Evolutionary conservation across 2,797 vertebrate genomes (phyloP).

Genomic region (Erethizon dorsatum): DNA sequence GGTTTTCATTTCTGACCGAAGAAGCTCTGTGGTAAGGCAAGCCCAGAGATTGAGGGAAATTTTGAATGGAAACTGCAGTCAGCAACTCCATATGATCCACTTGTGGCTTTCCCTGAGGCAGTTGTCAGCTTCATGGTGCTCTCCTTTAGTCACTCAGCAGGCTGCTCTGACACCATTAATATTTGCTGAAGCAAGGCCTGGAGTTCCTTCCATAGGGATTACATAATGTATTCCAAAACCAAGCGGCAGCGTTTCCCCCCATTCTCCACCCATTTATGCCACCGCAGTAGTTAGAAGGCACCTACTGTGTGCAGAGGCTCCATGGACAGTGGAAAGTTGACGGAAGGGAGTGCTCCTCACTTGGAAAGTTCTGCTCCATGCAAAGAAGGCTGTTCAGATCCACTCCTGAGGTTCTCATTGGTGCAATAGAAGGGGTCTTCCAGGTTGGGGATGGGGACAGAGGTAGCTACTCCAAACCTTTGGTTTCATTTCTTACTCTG

Average conservation of each 20-base stretch:
- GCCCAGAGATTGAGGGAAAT: constrained; percentile 51
- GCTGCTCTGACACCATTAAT: constrained; percentile 67
- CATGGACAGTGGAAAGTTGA: not conserved
- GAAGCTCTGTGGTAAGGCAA: constrained; percentile 25
- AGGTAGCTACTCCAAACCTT: constrained; percentile 22
- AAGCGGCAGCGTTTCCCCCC: constrained; percentile 9
- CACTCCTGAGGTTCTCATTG: not conserved
- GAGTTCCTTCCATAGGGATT: constrained; percentile 63
- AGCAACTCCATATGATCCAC: constrained; percentile 48
- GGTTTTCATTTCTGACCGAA: constrained; percentile 57
- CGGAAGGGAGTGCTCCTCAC: not conserved
- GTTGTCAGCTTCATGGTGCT: constrained; percentile 54
- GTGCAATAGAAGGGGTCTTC: not conserved
- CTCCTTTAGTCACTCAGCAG: constrained; percentile 20
- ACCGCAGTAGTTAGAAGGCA: not conserved
- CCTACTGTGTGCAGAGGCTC: constrained; percentile 39
- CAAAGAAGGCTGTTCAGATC: not conserved
- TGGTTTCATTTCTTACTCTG: not conserved
- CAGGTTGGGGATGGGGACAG: not conserved
- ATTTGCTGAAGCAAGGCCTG: constrained; percentile 77
- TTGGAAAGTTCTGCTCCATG: not conserved
- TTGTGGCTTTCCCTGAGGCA: constrained; percentile 73
- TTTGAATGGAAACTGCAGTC: constrained; percentile 72
- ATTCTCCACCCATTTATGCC: not conserved
- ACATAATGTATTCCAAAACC: constrained; percentile 64